phyloP scores from a whole-genome alignment of 2,888 invertebrate genomes.

The Morpho achilles region DNA sequence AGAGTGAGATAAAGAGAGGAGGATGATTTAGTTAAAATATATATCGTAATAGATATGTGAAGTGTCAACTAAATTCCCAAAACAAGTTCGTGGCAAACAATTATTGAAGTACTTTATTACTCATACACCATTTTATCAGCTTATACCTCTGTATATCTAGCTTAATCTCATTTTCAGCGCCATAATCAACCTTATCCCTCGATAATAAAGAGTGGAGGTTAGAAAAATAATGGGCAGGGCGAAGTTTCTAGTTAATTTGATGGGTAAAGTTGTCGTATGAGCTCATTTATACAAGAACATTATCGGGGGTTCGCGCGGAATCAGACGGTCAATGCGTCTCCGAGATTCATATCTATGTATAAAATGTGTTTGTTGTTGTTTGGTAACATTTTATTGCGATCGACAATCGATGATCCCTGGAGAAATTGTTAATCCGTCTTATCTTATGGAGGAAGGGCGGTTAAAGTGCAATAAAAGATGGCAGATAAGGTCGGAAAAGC shows the following conservation, averaged over 20 bases:
- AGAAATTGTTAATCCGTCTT: slow-evolving; percentile 38
- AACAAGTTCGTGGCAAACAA: slow-evolving; percentile 56
- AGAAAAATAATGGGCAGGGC: slow-evolving; percentile 23
- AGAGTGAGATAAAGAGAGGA: too few species aligned
- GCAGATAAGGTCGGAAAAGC: slow-evolving; percentile 18
- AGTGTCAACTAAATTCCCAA: slow-evolving; percentile 19
- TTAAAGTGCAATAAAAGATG: slow-evolving; percentile 25
- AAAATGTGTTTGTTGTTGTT: slow-evolving; percentile 39
- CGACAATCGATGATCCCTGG: slow-evolving; percentile 28
- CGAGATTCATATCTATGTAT: slow-evolving; percentile 46
- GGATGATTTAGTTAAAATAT: not conserved
- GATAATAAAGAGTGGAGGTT: slow-evolving; percentile 12
- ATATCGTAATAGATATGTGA: not conserved
- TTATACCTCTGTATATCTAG: slow-evolving; percentile 44
- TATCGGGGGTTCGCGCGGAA: slow-evolving; percentile 56
- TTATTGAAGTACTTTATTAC: slow-evolving; percentile 72
- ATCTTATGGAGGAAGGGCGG: slow-evolving; percentile 33
- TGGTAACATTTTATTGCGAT: slow-evolving; percentile 39
- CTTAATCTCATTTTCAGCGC: slow-evolving; percentile 3
- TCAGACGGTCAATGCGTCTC: slow-evolving; percentile 40
- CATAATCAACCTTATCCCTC: slow-evolving; percentile 36
- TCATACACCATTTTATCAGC: slow-evolving; percentile 62
- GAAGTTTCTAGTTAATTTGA: slow-evolving; percentile 69
- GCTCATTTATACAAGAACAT: slow-evolving; percentile 61
- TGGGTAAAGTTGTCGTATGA: slow-evolving; percentile 66